These are phyloP conservation scores for Parapsyche elsis DNA, from an alignment of 1,140 invertebrate species.

Conservation along the genomic window DNA sequence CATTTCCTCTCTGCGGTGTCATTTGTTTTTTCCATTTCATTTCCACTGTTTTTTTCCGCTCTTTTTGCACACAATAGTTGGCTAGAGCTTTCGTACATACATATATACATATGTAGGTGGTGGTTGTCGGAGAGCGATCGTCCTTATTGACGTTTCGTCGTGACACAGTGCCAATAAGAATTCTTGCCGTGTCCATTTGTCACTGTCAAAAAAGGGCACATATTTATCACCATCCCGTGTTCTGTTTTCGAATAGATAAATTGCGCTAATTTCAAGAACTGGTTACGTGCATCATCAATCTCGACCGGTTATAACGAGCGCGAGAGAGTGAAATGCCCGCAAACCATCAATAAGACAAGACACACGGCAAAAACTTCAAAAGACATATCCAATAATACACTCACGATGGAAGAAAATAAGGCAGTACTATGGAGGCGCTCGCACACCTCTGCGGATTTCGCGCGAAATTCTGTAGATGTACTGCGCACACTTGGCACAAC, in stretches of 20 bases:
- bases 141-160: conserved; percentile 14
- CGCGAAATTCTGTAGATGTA: too few relatives aligned
- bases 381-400: too few relatives aligned
- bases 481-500: too few relatives aligned
- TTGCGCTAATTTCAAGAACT: conserved; percentile 19
- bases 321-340: neutral
- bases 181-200: conserved; percentile 29
- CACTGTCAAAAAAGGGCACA: conserved; percentile 21
- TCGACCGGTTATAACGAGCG: neutral
- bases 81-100: neutral
- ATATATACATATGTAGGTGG: neutral
- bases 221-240: conserved; percentile 20
- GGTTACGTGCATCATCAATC: conserved; percentile 25
- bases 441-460: too few relatives aligned
- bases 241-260: conserved; percentile 33
- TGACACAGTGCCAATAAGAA: conserved; percentile 31
- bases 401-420: too few relatives aligned
- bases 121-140: neutral
- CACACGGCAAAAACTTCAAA: neutral
- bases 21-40: too few relatives aligned
- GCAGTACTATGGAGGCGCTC: too few relatives aligned
- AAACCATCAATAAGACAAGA: conserved; percentile 3
- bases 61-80: neutral
- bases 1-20: neutral
- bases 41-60: neutral